Conservation (phyloP, 2,113 vertebrate species). For the Zosterops borbonicus region DNA sequence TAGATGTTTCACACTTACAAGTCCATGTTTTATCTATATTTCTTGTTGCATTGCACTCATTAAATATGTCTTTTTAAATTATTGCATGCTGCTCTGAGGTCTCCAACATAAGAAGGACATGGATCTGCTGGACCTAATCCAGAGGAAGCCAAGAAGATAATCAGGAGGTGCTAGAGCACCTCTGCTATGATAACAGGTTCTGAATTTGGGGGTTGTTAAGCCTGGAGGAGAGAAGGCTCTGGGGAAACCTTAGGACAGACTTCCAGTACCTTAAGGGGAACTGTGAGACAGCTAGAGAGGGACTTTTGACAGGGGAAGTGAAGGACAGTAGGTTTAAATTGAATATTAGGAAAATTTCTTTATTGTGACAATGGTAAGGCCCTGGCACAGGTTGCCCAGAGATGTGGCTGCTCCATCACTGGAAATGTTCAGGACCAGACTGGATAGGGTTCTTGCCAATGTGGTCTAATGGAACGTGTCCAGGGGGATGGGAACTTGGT, state of each 20-base stretch:
- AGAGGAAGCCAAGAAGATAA: background rate
- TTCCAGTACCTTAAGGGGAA: background rate
- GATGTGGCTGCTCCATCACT: background rate
- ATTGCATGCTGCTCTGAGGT: accelerated
- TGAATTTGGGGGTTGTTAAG: background rate
- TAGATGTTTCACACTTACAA: background rate
- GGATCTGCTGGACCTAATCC: background rate
- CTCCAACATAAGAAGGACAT: background rate
- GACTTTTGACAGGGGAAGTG: background rate
- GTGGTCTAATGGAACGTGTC: background rate
- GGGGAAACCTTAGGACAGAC: background rate
- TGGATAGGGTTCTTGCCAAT: background rate
- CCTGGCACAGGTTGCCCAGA: background rate
- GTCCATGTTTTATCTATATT: background rate
- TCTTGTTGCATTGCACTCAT: background rate
- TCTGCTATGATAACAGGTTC: background rate
- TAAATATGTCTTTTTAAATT: background rate
- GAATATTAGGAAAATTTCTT: background rate
- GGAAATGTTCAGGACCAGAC: background rate
- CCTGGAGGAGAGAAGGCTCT: background rate
- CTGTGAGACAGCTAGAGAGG: background rate
- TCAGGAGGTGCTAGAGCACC: background rate
- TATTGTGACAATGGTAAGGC: background rate
- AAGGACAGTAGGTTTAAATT: background rate
- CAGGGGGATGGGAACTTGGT: accelerated